Base-by-base conservation (phyloP, 2,113 vertebrate genomes). In the Plotosus lineatus region DNA sequence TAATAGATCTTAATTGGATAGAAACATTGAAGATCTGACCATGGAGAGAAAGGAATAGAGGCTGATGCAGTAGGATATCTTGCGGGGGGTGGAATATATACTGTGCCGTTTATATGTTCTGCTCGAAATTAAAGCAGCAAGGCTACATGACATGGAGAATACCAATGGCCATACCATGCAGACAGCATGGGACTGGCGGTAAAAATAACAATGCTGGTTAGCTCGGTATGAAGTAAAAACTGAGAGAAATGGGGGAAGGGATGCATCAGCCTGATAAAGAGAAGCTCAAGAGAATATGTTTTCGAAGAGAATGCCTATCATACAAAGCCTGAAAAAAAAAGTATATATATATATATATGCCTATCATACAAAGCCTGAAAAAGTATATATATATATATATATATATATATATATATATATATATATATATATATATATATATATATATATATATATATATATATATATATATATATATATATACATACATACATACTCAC, bases 81-180 rank as follows among this genome's bases (percentile, higher is more conserved):
- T 19, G 17, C 15, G 58, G 28, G 58, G 15, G 58, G 8, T 12
- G 36, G 21, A 36, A 1, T 3, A 36, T 65, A 4, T 38, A 38
- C 23, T 33, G 28, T 19, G 31, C 31, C 19, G 15, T 63, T 63
- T 77, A 44, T 77, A 36, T 31, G 50, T 42, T 72, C 50, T 85
- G 72, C 71, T 71, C 77, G 76, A 78, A 82, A 72, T 76, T 80
- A 72, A 56, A 48, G 58, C 65, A 46, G 53, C 72, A 73, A 46
- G 50, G n/a, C 77, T 73, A 79, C 75, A 65, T 53, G 63, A 78
- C 51, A 73, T 77, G 80, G 50, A 79, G 84, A 85, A 85, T 82
- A 80, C 65, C 72, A 85, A 82, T 82, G 80, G 40, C 19, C 36
- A 40, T 40, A 76, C 63, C 63, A 75, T 75, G 48, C 77, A 66